A percentile compares a stretch with the other conserved stretches of the same genome.
phyloP scores from a whole-genome alignment of 2,797 vertebrate genomes.

The Ispidina picta region DNA sequence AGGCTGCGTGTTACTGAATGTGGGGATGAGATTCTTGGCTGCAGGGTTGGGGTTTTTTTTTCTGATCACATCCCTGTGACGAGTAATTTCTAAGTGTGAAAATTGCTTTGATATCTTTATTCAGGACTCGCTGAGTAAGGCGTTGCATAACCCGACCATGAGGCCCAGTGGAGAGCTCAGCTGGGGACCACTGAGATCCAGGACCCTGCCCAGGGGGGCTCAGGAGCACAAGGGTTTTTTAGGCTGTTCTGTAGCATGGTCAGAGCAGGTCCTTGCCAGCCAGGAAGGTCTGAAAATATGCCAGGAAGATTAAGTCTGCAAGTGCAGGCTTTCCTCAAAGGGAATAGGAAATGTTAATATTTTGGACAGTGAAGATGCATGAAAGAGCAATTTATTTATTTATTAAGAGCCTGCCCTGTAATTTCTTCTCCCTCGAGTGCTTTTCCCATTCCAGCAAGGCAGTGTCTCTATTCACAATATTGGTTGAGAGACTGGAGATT shows the following conservation, averaged over 20 bases:
- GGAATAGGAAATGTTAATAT: not conserved
- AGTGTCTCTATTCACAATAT: not conserved
- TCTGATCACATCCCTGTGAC: not conserved
- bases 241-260: rapidly evolving
- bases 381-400: not conserved
- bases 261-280: not conserved
- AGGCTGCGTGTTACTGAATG: not conserved
- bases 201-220: not conserved
- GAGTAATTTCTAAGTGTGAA: slow-evolving; percentile 35
- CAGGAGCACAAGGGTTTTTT: rapidly evolving
- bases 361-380: not conserved
- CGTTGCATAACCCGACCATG: not conserved
- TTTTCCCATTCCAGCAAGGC: not conserved
- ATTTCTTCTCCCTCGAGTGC: not conserved
- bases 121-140: not conserved
- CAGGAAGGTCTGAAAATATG: not conserved
- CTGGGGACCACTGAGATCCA: too few species aligned
- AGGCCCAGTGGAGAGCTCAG: too few species aligned
- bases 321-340: not conserved
- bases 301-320: not conserved
- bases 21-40: slow-evolving; percentile 1
- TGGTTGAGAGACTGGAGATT: not conserved
- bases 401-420: not conserved
- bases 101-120: slow-evolving; percentile 19
- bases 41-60: not conserved